phyloP scores from a whole-genome alignment of 2,888 invertebrate species.

The Eupeodes luniger region DNA sequence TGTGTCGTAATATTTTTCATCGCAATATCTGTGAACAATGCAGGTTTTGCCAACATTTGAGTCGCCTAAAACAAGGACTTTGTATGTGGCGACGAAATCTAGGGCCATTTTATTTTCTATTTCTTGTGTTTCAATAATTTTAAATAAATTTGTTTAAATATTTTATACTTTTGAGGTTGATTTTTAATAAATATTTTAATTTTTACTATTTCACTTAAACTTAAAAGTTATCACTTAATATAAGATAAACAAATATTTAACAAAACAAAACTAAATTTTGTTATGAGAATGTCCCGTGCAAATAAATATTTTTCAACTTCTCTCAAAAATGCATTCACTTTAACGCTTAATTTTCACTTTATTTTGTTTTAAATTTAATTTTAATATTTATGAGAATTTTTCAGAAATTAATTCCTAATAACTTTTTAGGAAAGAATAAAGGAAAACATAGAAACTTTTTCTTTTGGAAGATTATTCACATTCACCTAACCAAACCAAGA shows the following conservation, averaged over 20 bases:
- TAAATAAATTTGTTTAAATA: constrained; percentile 20
- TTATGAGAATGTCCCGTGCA: constrained; percentile 42
- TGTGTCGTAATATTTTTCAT: constrained; percentile 95
- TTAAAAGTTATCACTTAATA: constrained; percentile 2
- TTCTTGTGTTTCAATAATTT: constrained; percentile 18
- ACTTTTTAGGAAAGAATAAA: not conserved
- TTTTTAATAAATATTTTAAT: not conserved
- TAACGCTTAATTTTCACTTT: not conserved
- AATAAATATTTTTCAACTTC: constrained; percentile 16
- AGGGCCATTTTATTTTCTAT: constrained; percentile 87
- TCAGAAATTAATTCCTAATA: not conserved
- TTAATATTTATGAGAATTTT: not conserved
- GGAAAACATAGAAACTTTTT: constrained; percentile 63
- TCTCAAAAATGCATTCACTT: constrained; percentile 16
- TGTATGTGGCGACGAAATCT: constrained; percentile 94
- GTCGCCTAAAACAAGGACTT: constrained; percentile 93
- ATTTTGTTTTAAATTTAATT: not conserved
- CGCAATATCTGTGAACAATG: constrained; percentile 95
- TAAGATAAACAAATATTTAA: constrained; percentile 26
- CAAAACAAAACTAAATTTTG: constrained; percentile 63
- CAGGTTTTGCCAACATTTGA: constrained; percentile 96
- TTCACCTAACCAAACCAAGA: constrained; percentile 69
- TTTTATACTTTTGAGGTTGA: not conserved
- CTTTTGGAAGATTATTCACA: constrained; percentile 64
- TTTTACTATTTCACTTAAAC: constrained; percentile 9